Conservation (phyloP, 2,797 vertebrate genomes). For the Mormyrops boulengeri region DNA sequence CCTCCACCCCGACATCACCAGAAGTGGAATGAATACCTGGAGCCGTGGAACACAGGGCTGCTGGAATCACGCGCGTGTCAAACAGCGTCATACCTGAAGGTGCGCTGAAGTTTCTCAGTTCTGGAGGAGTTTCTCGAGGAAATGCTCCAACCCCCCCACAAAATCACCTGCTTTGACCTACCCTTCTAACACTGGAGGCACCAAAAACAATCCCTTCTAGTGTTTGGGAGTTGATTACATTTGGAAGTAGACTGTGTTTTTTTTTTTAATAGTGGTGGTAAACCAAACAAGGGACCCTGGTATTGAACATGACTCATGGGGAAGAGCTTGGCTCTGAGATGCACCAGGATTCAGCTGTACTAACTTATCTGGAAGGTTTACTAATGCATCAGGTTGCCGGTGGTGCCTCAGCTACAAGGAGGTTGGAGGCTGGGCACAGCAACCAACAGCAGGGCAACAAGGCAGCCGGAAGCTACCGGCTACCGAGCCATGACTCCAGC, state of each 20-base stretch:
- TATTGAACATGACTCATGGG: slow-evolving; percentile 99
- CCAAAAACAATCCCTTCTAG: slow-evolving; percentile 31
- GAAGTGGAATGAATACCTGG: slow-evolving; percentile 56
- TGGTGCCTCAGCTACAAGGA: slow-evolving; percentile 81
- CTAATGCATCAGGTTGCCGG: slow-evolving; percentile 99
- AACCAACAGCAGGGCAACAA: slow-evolving; percentile 80
- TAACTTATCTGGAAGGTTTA: slow-evolving; percentile 99
- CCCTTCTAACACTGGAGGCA: not conserved
- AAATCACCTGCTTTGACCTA: slow-evolving; percentile 37
- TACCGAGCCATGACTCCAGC: slow-evolving; percentile 73
- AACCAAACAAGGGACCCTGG: slow-evolving; percentile 66
- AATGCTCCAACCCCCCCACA: slow-evolving; percentile 13
- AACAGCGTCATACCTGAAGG: slow-evolving; percentile 31
- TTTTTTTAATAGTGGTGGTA: slow-evolving; percentile 60
- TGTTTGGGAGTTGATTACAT: slow-evolving; percentile 50
- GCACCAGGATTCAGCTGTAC: slow-evolving; percentile 99
- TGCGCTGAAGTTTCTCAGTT: slow-evolving; percentile 47
- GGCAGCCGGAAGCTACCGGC: slow-evolving; percentile 68
- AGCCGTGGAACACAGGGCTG: slow-evolving; percentile 49
- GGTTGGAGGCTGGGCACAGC: slow-evolving; percentile 73
- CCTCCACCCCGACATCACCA: slow-evolving; percentile 46
- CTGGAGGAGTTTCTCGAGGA: slow-evolving; percentile 38
- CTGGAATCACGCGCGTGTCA: slow-evolving; percentile 44
- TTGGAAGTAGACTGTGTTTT: slow-evolving; percentile 46
- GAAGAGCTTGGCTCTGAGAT: slow-evolving; percentile 99